Percentiles rank a stretch among this genome's conserved stretches.
These are phyloP conservation scores for Istiophorus platypterus DNA, from an alignment of 2,113 vertebrate genomes.

Conservation along the genomic window DNA sequence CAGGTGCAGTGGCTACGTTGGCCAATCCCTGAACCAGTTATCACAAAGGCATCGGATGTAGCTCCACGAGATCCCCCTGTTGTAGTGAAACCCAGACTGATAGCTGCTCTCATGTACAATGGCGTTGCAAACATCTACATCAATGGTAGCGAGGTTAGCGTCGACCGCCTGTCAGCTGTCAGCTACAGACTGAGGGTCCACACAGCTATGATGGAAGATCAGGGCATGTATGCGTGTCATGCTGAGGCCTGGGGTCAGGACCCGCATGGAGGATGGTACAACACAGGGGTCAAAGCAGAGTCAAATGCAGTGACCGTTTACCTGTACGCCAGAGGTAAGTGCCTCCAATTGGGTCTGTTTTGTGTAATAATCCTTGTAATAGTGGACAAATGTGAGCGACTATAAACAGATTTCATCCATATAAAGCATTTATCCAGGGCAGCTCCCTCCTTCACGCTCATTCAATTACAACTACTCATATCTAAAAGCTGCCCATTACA, in stretches of 20 bases:
- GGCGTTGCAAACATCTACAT: constrained; percentile 76
- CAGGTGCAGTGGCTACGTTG: constrained; percentile 87
- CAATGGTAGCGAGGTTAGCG: constrained; percentile 83
- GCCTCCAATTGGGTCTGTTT: not conserved
- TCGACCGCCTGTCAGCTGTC: constrained; percentile 84
- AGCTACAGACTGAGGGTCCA: constrained; percentile 89
- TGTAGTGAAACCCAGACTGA: constrained; percentile 33
- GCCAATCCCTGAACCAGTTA: constrained; percentile 53
- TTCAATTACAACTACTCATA: no score
- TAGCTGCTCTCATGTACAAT: constrained; percentile 83
- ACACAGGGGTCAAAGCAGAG: constrained; percentile 81
- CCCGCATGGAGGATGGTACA: constrained; percentile 88
- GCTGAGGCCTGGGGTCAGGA: constrained; percentile 89
- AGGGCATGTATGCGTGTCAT: constrained; percentile 88
- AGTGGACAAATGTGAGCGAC: not conserved
- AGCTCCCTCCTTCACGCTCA: not conserved
- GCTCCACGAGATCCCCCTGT: not conserved
- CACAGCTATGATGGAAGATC: constrained; percentile 80
- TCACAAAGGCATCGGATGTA: not conserved
- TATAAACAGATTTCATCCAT: not conserved
- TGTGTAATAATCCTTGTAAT: not conserved
- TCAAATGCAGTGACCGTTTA: constrained; percentile 86
- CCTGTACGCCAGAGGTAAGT: constrained; percentile 88
- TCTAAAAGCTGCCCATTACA: no score
- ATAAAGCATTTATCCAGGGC: not conserved